phyloP scores from a whole-genome alignment of 2,113 vertebrate genomes.

The Austrofundulus limnaeus region DNA sequence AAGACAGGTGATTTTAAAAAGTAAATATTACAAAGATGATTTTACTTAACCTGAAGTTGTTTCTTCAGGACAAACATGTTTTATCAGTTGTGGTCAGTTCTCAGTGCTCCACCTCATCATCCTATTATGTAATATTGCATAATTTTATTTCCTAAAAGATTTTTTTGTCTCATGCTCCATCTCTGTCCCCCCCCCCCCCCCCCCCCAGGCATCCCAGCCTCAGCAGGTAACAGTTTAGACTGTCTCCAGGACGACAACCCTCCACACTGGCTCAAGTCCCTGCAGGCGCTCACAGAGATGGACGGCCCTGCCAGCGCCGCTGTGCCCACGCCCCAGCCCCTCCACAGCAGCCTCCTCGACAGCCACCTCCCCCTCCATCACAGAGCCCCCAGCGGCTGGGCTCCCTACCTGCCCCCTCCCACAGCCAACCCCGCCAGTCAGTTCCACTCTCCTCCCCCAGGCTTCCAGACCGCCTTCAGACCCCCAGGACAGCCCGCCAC shows the following conservation, averaged over 20 bases:
- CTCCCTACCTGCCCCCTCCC: constrained; percentile 87
- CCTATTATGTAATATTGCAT: too few relatives aligned
- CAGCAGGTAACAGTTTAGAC: constrained; percentile 95
- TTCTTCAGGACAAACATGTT: too few relatives aligned
- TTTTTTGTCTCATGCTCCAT: constrained; percentile 7
- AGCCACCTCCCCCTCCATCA: constrained; percentile 86
- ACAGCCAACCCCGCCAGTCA: constrained; percentile 87
- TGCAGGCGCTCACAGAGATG: constrained; percentile 98
- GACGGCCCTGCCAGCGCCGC: constrained; percentile 87
- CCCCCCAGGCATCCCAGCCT: constrained; percentile 89
- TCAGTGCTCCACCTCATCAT: too few relatives aligned
- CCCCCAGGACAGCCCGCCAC: constrained; percentile 94
- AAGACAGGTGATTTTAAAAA: too few relatives aligned
- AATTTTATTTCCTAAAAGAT: too few relatives aligned
- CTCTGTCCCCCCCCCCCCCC: background rate
- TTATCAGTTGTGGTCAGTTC: too few relatives aligned
- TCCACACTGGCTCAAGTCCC: constrained; percentile 99
- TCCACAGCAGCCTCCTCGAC: constrained; percentile 82
- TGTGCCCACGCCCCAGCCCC: constrained; percentile 83
- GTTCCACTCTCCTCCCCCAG: constrained; percentile 96
- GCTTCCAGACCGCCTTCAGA: constrained; percentile 99
- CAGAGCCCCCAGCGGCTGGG: constrained; percentile 95
- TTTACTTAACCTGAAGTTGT: too few relatives aligned
- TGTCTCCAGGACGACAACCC: constrained; percentile 98
- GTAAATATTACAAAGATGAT: too few relatives aligned